Evolutionary conservation across 2,797 vertebrate species (phyloP).

Genomic region (Capromys pilorides): DNA sequence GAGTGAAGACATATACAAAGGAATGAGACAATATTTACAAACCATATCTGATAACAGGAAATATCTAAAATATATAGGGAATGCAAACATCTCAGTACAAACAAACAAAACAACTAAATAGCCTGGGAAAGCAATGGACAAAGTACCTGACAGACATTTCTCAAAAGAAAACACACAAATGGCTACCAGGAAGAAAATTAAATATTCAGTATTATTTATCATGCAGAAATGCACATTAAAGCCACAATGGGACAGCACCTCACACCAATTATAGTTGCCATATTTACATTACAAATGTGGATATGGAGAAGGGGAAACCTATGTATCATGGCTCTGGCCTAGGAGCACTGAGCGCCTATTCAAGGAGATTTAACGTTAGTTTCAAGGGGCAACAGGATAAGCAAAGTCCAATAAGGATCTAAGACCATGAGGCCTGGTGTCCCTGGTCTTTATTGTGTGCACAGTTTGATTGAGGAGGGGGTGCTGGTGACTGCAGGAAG

Average conservation of each 20-base stretch:
- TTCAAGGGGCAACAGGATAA: neutral
- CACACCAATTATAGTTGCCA: neutral
- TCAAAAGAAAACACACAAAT: neutral
- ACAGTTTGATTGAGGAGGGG: neutral
- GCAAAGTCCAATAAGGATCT: neutral
- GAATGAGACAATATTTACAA: neutral
- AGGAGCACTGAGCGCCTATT: neutral
- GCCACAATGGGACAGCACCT: neutral
- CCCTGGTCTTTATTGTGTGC: neutral
- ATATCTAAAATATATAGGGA: neutral
- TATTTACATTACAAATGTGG: neutral
- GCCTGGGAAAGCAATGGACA: neutral
- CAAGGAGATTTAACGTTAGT: neutral
- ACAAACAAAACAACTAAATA: neutral
- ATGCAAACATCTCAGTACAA: neutral
- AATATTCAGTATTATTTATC: neutral
- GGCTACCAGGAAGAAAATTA: neutral
- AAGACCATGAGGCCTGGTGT: neutral
- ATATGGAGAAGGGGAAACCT: neutral
- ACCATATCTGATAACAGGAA: neutral
- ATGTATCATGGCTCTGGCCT: neutral
- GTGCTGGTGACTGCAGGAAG: neutral
- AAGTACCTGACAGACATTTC: neutral
- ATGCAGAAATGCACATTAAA: neutral
- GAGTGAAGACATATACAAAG: neutral